A percentile compares a stretch with the other conserved stretches of the same genome.
Conservation (phyloP, 2,888 invertebrate species). For the Conus canariensis region DNA sequence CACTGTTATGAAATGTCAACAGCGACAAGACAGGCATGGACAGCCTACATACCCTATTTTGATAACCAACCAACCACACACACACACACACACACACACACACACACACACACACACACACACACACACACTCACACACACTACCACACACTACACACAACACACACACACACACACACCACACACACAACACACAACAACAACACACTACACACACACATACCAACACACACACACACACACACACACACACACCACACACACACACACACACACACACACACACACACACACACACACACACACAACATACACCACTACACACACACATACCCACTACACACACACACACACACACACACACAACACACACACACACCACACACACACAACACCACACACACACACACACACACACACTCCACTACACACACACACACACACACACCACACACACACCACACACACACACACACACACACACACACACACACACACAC, state of each 20-base stretch:
- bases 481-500: background rate
- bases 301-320: background rate
- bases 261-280: background rate
- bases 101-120: background rate
- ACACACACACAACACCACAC: constrained; percentile 14
- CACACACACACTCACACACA: background rate
- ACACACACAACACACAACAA: background rate
- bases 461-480: background rate
- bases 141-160: too few relatives aligned
- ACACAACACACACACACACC: background rate
- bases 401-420: background rate
- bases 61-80: background rate
- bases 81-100: background rate
- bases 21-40: too few relatives aligned
- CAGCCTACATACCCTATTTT: background rate
- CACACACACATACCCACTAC: background rate
- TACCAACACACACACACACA: background rate
- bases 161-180: constrained; percentile 4
- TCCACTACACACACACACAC: background rate
- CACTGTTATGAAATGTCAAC: too few relatives aligned
- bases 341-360: constrained; percentile 20
- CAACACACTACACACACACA: background rate
- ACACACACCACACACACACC: background rate
- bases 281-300: constrained; percentile 18
- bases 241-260: background rate